Evolutionary conservation across 1,140 invertebrate species (phyloP).

Genomic region (Lasioglossum albipes): DNA sequence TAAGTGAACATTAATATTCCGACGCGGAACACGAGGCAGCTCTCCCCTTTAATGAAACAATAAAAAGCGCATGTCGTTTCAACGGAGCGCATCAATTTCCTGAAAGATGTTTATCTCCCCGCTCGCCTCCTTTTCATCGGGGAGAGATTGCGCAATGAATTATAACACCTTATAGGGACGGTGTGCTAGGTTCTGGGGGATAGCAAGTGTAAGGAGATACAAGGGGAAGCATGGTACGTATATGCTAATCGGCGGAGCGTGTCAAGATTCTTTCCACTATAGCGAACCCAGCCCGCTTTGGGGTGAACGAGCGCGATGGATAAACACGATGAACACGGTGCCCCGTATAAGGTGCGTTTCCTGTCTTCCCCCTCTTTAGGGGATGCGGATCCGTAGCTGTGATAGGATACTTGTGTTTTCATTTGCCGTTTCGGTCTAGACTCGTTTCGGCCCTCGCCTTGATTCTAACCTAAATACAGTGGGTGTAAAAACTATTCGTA

Average conservation of each 20-base stretch:
- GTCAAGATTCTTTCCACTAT: slow-evolving; percentile 53
- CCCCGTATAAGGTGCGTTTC: slow-evolving; percentile 43
- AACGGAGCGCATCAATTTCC: slow-evolving; percentile 18
- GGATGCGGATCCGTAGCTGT: neutral
- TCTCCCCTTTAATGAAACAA: neutral
- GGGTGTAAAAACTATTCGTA: too few species aligned
- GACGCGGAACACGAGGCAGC: neutral
- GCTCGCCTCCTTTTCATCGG: slow-evolving; percentile 19
- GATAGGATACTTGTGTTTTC: too few species aligned
- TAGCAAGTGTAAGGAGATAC: slow-evolving; percentile 29
- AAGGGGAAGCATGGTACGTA: slow-evolving; percentile 33
- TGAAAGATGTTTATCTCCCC: slow-evolving; percentile 41
- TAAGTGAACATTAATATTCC: neutral
- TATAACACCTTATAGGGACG: slow-evolving; percentile 61
- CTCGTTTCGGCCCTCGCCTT: too few species aligned
- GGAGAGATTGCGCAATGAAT: slow-evolving; percentile 58
- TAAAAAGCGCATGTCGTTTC: neutral
- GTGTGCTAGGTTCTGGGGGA: neutral
- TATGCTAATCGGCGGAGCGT: slow-evolving; percentile 60
- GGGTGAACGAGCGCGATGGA: slow-evolving; percentile 52
- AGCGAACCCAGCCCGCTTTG: slow-evolving; percentile 39
- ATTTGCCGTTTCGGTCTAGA: too few species aligned
- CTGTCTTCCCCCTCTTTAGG: slow-evolving; percentile 4
- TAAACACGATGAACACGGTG: slow-evolving; percentile 48
- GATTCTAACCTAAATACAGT: too few species aligned